Percentiles rank a stretch among this genome's conserved stretches.
Evolutionary conservation across 2,113 vertebrate genomes (phyloP).

Genomic region (Neotragus pygmaeus): DNA sequence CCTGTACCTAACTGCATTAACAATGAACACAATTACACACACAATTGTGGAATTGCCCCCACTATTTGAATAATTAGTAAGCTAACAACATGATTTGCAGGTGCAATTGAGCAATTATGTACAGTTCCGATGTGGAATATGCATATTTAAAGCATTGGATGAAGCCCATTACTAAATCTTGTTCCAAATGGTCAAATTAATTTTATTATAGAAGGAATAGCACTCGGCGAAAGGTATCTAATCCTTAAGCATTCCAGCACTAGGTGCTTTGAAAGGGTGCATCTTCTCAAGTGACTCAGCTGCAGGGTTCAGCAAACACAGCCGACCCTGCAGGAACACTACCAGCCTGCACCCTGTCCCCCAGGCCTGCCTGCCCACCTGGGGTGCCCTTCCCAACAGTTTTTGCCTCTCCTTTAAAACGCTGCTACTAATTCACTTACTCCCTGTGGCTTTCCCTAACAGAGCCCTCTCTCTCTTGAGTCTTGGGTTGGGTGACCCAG

Average conservation of each 20-base stretch:
- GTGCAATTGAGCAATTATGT: slow-evolving; percentile 75
- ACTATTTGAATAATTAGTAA: slow-evolving; percentile 77
- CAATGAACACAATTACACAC: slow-evolving; percentile 75
- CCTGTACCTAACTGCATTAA: slow-evolving; percentile 73
- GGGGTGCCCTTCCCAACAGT: not conserved
- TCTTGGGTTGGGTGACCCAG: not conserved
- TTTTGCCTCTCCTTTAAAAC: not conserved
- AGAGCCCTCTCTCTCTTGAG: not conserved
- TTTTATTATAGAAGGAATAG: slow-evolving; percentile 61
- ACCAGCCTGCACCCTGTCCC: not conserved
- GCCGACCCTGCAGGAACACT: not conserved
- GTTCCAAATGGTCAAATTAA: slow-evolving; percentile 67
- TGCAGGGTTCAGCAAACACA: not conserved
- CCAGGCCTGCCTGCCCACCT: no score
- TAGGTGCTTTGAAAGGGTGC: not conserved
- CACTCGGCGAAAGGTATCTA: not conserved
- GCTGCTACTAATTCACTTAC: not conserved
- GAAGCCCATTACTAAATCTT: slow-evolving; percentile 61
- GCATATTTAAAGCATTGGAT: slow-evolving; percentile 64
- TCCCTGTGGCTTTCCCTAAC: not conserved
- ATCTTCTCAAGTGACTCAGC: not conserved
- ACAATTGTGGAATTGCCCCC: slow-evolving; percentile 70
- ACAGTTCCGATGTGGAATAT: slow-evolving; percentile 66
- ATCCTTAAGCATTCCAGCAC: not conserved
- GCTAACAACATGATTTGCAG: slow-evolving; percentile 76